Percentiles rank a stretch among this genome's conserved stretches.
phyloP scores from a whole-genome alignment of 2,113 vertebrate species.

The Athene cunicularia region DNA sequence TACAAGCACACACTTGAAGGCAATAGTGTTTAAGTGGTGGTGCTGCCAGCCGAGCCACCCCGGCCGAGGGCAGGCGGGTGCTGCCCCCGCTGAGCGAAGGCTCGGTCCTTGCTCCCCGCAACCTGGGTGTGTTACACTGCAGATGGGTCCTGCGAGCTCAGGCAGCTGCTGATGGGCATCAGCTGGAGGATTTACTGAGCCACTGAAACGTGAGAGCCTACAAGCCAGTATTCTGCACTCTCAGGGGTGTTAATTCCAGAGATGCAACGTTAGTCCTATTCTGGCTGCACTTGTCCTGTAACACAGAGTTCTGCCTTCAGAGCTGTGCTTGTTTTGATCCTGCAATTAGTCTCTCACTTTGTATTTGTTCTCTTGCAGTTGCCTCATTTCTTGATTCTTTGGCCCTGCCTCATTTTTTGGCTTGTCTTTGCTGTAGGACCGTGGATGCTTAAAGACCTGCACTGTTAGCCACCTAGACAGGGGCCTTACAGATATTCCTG shows the following conservation, averaged over 20 bases:
- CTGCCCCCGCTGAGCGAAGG: background rate
- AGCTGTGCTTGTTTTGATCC: background rate
- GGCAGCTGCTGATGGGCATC: background rate
- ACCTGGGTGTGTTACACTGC: background rate
- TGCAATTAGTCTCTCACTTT: background rate
- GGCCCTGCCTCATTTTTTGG: background rate
- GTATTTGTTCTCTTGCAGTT: background rate
- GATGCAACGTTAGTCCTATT: background rate
- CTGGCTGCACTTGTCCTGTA: background rate
- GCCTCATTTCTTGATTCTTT: background rate
- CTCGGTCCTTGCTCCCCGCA: no score
- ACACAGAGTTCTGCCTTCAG: background rate
- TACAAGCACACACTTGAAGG: rapidly evolving
- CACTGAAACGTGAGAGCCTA: background rate
- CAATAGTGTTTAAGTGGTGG: rapidly evolving
- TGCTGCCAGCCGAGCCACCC: background rate
- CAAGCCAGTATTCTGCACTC: background rate
- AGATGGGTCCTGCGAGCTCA: background rate
- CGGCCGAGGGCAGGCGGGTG: rapidly evolving
- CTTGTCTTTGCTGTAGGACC: background rate
- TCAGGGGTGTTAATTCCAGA: background rate
- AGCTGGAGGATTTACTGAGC: background rate
- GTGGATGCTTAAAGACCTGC: background rate
- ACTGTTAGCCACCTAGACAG: background rate
- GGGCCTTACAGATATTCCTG: background rate